Evolutionary conservation across 1,140 invertebrate species (phyloP), one percentile per base, ranked within the genome.

Genomic region (Eumaeus atala): DNA sequence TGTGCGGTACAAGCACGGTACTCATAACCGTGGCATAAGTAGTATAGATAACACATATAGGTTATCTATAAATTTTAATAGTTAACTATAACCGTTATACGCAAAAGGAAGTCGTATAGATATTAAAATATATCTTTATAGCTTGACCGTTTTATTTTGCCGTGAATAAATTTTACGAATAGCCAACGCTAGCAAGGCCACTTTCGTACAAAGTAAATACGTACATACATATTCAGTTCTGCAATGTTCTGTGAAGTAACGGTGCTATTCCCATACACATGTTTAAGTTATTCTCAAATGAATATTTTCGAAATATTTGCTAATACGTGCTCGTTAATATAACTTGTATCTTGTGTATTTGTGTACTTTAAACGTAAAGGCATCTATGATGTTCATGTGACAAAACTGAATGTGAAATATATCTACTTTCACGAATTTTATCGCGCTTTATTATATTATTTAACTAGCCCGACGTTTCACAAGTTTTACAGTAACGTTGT

Each of bases 81-180:
- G 17, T 14, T 9, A 17, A 44, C 40, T 28, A 28, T 28, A 16
- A 44, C 40, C 40, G 40, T 44, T 44, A 44, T 14, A 18, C 40
- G 40, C 17, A 16, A 16, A 44, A 44, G 40, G 40, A 44, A 44
- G 40, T 17, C 40, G 17, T 44, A 16, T 16, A 44, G 9, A 16
- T 44, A 44, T 16, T 44, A 44, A 44, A 44, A 44, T 14, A 16
- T 44, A 16, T 44, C 16, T 44, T 44, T 44, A 44, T 44, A 14
- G 40, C 40, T 6, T 14, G 40, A 44, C 9, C 40, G 14, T 44
- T 44, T 44, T 16, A 17, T 17, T 40, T 44, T 4, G 17, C 12
- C 5, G 12, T 44, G 40, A 44, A 44, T 17, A 44, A 28, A 44
- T 44, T 44, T 16, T 44, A 44, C 40, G 40, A 44, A 44, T 44